These are phyloP conservation scores for Montipora efflorescens DNA, from an alignment of 64 coral and sea anemone genomes.

Conservation along the genomic window DNA sequence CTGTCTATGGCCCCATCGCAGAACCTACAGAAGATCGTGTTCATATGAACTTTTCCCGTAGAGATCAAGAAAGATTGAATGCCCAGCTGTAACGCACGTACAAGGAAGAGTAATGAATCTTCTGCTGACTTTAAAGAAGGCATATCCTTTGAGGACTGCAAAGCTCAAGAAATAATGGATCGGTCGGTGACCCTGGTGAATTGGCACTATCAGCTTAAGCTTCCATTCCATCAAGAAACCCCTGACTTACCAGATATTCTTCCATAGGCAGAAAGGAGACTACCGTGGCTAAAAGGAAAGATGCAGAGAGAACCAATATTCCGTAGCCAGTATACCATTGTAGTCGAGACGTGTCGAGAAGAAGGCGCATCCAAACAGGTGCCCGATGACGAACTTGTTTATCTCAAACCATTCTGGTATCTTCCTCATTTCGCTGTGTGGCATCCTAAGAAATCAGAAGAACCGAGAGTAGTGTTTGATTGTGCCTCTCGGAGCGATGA, in stretches of 20 bases:
- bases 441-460: conserved; percentile 46
- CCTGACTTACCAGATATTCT: conserved; percentile 75
- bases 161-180: conserved; percentile 54
- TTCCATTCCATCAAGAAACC: conserved; percentile 72
- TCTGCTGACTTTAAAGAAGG: not conserved
- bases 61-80: not conserved
- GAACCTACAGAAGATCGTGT: not conserved
- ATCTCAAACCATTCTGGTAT: not conserved
- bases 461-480: no score
- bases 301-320: conserved; percentile 63
- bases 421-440: not conserved
- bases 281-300: conserved; percentile 57
- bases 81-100: not conserved
- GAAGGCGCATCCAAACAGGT: not conserved
- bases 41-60: not conserved
- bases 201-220: conserved; percentile 63
- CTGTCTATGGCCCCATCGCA: conserved; percentile 60
- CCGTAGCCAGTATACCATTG: conserved; percentile 35
- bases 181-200: conserved; percentile 38
- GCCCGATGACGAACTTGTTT: not conserved
- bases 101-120: not conserved
- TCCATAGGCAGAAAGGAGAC: conserved; percentile 52
- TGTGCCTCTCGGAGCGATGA: no score
- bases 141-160: not conserved
- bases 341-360: conserved; percentile 51